Evolutionary conservation across 2,113 vertebrate genomes (phyloP).

Genomic region (Catharus minimus): DNA sequence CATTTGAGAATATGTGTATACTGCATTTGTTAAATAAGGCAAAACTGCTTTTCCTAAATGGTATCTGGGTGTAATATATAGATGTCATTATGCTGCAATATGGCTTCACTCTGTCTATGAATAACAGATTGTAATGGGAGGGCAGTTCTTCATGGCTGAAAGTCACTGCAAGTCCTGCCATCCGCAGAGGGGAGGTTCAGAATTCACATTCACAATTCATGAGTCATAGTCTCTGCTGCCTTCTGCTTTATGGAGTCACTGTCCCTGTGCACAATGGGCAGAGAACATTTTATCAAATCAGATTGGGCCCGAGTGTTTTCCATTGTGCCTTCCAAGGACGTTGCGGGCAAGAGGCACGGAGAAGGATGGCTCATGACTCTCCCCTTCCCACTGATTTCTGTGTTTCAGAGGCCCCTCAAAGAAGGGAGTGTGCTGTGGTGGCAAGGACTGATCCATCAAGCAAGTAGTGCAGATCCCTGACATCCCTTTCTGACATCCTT

Average conservation of each 20-base stretch:
- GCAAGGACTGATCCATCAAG: neutral
- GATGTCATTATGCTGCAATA: neutral
- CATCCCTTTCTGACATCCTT: neutral
- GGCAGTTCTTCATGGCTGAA: neutral
- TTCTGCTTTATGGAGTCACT: constrained; percentile 40
- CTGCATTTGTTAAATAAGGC: constrained; percentile 40
- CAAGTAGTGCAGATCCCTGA: neutral
- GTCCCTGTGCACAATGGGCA: neutral
- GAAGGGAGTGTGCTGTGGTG: neutral
- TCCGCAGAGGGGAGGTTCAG: neutral
- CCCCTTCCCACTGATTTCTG: neutral
- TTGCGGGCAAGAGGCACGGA: neutral
- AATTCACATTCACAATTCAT: constrained; percentile 5
- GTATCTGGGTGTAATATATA: neutral
- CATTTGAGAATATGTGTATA: neutral
- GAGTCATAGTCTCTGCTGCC: constrained; percentile 19
- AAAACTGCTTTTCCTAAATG: constrained; percentile 22
- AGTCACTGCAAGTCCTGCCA: constrained; percentile 9
- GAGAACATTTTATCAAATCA: constrained; percentile 9
- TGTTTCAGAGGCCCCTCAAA: neutral
- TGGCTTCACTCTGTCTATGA: neutral
- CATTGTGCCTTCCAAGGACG: neutral
- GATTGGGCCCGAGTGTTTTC: neutral
- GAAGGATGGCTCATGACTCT: neutral
- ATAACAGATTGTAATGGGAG: constrained; percentile 30